Base-by-base conservation (phyloP, 2,888 invertebrate species). In the Sphinx pinastri region DNA sequence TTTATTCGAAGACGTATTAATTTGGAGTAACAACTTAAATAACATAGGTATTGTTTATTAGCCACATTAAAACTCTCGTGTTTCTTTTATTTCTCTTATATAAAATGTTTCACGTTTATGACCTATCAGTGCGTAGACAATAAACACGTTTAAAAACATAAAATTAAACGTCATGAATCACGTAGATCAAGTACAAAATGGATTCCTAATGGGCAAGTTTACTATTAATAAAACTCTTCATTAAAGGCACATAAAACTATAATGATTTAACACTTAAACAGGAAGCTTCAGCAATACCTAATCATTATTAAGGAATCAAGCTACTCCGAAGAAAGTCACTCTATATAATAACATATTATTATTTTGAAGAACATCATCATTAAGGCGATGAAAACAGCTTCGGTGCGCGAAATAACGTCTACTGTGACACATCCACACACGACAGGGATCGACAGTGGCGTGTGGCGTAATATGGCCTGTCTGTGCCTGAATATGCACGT, bases 151-250 rank as follows among this genome's bases (percentile, higher is more conserved):
- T 51, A 51, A 51, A 3, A 12, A 51, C 11, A 11, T 51, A 2
- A 19, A 55, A 11, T 19, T 55, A 11, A 19, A 47, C 16, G 47
- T 60, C 45, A 47, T 8, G n/a, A 47, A 47, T 10, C 16, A n/a
- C 31, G 16, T n/a, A 60, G 4, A 47, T 60, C 45, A 60, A 60
- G 6, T 47, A n/a, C 45, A 47, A 45, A 60, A 47, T 60, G 47
- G 45, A 12, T 60, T 60, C 47, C 16, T 60, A 47, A 60, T 11
- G 60, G 16, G 16, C 16, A 16, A 60, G 47, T 59, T 59, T 59
- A 45, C 45, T 59, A 45, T 38, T n/a, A 59, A 59, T 59, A 3
- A 38, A 59, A 45, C 45, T 38, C 47, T 47, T 60, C 60, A 60
- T 60, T 47, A 60, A 45, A 60, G 11, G n/a, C 16, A 45, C 60